phyloP scores from a whole-genome alignment of 1,140 invertebrate species.

The Ceratina australensis region DNA sequence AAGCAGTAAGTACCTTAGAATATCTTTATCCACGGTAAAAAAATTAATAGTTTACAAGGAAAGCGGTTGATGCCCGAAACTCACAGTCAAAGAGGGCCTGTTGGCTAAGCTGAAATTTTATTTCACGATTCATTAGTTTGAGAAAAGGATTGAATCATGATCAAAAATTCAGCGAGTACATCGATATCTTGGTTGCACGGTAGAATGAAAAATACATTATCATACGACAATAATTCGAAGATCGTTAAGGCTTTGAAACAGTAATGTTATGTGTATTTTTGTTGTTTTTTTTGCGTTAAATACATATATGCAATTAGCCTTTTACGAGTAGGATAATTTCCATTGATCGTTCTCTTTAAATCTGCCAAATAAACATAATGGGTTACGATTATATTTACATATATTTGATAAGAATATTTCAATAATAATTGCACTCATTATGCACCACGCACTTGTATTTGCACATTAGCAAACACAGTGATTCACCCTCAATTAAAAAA shows the following conservation, averaged over 20 bases:
- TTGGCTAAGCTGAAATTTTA: slow-evolving; percentile 25
- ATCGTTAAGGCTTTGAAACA: slow-evolving; percentile 39
- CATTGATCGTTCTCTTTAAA: slow-evolving; percentile 22
- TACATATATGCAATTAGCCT: slow-evolving; percentile 41
- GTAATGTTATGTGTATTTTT: slow-evolving; percentile 37
- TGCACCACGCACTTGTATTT: slow-evolving; percentile 48
- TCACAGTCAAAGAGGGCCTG: slow-evolving; percentile 10
- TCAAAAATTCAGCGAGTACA: slow-evolving; percentile 24
- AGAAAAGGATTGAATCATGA: slow-evolving; percentile 25
- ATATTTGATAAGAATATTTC: slow-evolving; percentile 55
- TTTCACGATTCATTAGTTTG: slow-evolving; percentile 21
- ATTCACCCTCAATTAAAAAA: slow-evolving; percentile 44
- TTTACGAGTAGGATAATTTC: slow-evolving; percentile 31
- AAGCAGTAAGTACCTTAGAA: slow-evolving; percentile 6
- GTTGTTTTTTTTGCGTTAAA: slow-evolving; percentile 19
- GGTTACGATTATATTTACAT: slow-evolving; percentile 53
- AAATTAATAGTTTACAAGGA: slow-evolving; percentile 28
- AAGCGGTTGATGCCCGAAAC: slow-evolving; percentile 11
- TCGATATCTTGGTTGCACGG: slow-evolving; percentile 21
- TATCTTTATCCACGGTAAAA: slow-evolving; percentile 12
- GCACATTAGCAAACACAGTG: slow-evolving; percentile 43
- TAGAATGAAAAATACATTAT: slow-evolving; percentile 44
- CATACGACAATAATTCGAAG: slow-evolving; percentile 30
- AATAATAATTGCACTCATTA: slow-evolving; percentile 59
- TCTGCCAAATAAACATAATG: slow-evolving; percentile 45